Conservation (phyloP, 2,888 invertebrate species). For the Acrobasis consociella region DNA sequence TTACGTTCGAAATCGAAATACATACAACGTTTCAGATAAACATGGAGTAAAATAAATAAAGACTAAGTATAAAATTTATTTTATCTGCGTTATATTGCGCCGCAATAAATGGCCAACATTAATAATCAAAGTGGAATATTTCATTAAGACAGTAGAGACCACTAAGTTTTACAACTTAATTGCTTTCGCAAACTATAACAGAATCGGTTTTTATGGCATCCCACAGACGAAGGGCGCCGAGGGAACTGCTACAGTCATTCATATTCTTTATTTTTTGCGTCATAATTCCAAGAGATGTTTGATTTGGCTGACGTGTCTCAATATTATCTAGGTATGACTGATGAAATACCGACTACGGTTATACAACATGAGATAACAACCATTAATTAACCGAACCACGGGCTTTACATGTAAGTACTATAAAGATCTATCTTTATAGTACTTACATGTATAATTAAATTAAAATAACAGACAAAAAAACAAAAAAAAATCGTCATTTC, state of each 20-base stretch:
- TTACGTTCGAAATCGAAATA: conserved; percentile 22
- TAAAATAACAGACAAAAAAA: too few species aligned
- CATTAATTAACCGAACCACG: too few species aligned
- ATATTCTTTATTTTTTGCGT: conserved; percentile 60
- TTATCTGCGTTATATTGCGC: conserved; percentile 56
- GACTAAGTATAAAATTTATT: conserved; percentile 52
- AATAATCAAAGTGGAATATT: conserved; percentile 73
- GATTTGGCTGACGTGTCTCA: conserved; percentile 50
- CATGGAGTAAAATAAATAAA: conserved; percentile 32
- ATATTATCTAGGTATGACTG: conserved; percentile 37
- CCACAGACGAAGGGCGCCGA: conserved; percentile 55
- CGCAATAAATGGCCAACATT: conserved; percentile 65
- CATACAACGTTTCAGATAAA: conserved; percentile 28
- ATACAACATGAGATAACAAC: too few species aligned
- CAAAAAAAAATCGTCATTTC: too few species aligned
- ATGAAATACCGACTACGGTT: conserved; percentile 37
- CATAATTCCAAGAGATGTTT: conserved; percentile 67
- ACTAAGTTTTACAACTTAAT: conserved; percentile 79
- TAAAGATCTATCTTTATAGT: too few species aligned
- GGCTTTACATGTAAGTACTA: too few species aligned
- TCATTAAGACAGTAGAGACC: conserved; percentile 71
- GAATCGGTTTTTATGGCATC: conserved; percentile 70
- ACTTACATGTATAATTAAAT: too few species aligned
- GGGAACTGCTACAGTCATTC: conserved; percentile 55
- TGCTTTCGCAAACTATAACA: conserved; percentile 77